Conservation (phyloP, 2,888 invertebrate genomes). For the Nymphalis urticae region DNA sequence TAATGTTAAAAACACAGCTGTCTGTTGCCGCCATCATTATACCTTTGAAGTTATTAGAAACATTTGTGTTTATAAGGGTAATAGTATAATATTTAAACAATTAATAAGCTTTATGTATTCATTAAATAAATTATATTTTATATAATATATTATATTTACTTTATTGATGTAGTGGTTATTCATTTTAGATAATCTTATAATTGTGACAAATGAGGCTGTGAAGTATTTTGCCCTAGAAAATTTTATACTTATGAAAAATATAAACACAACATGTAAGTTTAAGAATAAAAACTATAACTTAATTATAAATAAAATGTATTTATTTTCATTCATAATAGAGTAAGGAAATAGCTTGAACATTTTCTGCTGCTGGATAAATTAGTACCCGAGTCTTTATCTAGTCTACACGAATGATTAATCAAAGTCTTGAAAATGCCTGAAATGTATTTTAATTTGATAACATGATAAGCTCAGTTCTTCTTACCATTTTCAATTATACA, state of each 20-base stretch:
- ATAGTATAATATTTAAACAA: not conserved
- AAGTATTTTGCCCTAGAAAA: conserved; percentile 44
- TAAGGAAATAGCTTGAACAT: too few relatives aligned
- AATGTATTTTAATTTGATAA: too few relatives aligned
- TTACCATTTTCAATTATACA: too few relatives aligned
- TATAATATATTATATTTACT: too few relatives aligned
- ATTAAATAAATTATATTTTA: not conserved
- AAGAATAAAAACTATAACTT: not conserved
- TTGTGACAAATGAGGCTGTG: conserved; percentile 40
- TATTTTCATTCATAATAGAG: too few relatives aligned
- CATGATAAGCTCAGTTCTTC: too few relatives aligned
- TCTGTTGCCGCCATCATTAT: conserved; percentile 33
- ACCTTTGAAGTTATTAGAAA: conserved; percentile 38
- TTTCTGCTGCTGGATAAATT: too few relatives aligned
- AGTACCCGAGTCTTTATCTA: too few relatives aligned
- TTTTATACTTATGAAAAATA: conserved; percentile 27
- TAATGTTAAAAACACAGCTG: conserved; percentile 39
- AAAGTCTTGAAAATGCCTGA: too few relatives aligned
- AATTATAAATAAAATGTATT: too few relatives aligned
- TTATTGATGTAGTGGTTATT: not conserved
- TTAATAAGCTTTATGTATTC: not conserved
- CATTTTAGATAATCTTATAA: conserved; percentile 43
- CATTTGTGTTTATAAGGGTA: conserved; percentile 55
- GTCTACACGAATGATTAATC: too few relatives aligned
- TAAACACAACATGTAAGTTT: conserved; percentile 40